Percentiles rank a stretch among this genome's conserved stretches.
phyloP scores from a whole-genome alignment of 2,888 invertebrate species.

The Thymelicus lineola region DNA sequence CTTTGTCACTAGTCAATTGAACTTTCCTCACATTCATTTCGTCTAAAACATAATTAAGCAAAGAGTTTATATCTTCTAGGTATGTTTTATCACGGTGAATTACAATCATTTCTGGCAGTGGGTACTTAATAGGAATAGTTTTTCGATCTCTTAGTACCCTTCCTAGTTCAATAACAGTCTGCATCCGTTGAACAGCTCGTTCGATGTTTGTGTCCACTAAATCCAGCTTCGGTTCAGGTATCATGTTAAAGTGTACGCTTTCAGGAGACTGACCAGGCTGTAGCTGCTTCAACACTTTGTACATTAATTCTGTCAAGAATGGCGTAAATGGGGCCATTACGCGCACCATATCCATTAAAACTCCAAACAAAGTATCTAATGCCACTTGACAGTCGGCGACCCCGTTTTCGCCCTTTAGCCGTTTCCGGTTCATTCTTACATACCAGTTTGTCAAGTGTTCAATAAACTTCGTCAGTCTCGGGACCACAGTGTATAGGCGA shows the following conservation, averaged over 20 bases:
- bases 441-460: constrained; percentile 99
- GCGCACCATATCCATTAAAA: constrained; percentile 94
- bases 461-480: constrained; percentile 96
- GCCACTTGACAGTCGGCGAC: constrained; percentile 92
- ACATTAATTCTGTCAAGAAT: constrained; percentile 97
- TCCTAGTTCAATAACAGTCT: constrained; percentile 97
- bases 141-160: constrained; percentile 96
- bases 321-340: constrained; percentile 99
- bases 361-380: constrained; percentile 94
- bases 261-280: constrained; percentile 83
- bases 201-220: constrained; percentile 95
- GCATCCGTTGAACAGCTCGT: constrained; percentile 95
- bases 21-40: constrained; percentile 96
- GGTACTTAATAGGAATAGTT: constrained; percentile 98
- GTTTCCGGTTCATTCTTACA: constrained; percentile 97
- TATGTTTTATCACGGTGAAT: constrained; percentile 93
- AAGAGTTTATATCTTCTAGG: constrained; percentile 90
- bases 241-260: constrained; percentile 96
- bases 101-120: constrained; percentile 97
- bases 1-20: constrained; percentile 94
- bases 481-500: constrained; percentile 97
- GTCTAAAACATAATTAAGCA: constrained; percentile 94
- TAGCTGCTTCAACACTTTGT: constrained; percentile 92
- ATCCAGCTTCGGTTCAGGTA: constrained; percentile 89
- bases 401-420: constrained; percentile 96